Conservation (phyloP, 2,113 vertebrate genomes). For the Neopipo cinnamomea region DNA sequence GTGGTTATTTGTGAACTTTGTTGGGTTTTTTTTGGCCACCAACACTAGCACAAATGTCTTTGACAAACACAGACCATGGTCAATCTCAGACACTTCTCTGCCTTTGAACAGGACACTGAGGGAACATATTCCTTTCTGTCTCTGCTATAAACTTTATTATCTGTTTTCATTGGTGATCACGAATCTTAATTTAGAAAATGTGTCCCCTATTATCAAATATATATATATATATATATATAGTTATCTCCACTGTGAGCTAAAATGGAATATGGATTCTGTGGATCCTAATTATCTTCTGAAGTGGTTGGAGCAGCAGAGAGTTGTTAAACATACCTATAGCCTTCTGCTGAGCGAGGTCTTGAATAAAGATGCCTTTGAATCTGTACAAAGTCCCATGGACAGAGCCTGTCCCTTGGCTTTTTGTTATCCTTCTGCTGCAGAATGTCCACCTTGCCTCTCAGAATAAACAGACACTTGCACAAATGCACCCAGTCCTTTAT, state of each 20-base stretch:
- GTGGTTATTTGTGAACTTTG: not conserved
- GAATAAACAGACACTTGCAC: not conserved
- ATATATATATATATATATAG: too few relatives aligned
- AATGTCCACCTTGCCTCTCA: not conserved
- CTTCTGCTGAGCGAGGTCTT: not conserved
- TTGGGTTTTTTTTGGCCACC: not conserved
- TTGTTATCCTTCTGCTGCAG: not conserved
- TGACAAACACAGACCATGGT: not conserved
- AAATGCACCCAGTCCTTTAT: not conserved
- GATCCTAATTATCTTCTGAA: not conserved
- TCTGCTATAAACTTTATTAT: not conserved
- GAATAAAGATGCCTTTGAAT: not conserved
- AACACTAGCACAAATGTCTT: not conserved
- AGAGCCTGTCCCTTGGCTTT: not conserved
- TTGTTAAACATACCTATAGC: not conserved
- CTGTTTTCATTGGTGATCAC: not conserved
- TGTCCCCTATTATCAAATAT: not conserved
- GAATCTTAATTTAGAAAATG: not conserved
- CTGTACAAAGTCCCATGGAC: not conserved
- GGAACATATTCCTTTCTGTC: not conserved
- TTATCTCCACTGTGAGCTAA: not conserved
- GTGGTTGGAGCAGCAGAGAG: not conserved
- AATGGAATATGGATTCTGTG: not conserved
- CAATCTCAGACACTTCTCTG: not conserved
- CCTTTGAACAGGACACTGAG: not conserved